Evolutionary conservation across 2,888 invertebrate species (phyloP).

Genomic region (Ditylenchus weischeri): DNA sequence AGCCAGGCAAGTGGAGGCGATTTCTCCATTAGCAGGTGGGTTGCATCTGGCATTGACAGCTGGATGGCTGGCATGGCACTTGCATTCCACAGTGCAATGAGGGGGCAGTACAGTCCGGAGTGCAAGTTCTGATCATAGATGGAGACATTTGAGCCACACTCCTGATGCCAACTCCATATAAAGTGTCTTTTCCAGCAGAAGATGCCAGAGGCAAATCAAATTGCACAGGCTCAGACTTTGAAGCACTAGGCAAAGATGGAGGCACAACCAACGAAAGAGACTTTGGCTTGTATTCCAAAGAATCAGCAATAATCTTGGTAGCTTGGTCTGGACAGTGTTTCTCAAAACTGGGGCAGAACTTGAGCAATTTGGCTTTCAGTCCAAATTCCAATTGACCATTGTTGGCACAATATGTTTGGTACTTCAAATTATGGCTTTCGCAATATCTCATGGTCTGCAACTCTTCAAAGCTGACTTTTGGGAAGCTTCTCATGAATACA

Average conservation of each 20-base stretch:
- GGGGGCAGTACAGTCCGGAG: conserved; percentile 45
- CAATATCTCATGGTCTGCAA: conserved; percentile 41
- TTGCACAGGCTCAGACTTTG: conserved; percentile 8
- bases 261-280: conserved; percentile 41
- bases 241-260: conserved; percentile 43
- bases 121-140: conserved; percentile 45
- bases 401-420: conserved; percentile 13
- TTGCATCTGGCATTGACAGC: too few species aligned
- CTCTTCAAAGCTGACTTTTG: conserved; percentile 25
- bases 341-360: conserved; percentile 51
- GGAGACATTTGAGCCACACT: conserved; percentile 30
- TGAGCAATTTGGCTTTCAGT: conserved; percentile 38
- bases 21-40: too few species aligned
- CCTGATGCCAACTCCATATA: too few species aligned
- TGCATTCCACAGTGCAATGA: conserved; percentile 49
- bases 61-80: conserved; percentile 34
- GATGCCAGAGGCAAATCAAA: conserved; percentile 24
- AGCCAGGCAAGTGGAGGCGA: too few species aligned
- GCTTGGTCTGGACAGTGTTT: conserved; percentile 41
- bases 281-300: conserved; percentile 7
- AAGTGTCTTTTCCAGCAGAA: not conserved
- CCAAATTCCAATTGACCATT: too few species aligned
- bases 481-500: conserved; percentile 24
- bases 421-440: conserved; percentile 41
- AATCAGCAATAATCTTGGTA: conserved; percentile 15